A percentile compares a stretch with the other conserved stretches of the same genome.
Conservation (phyloP, 2,888 invertebrate species). For the Drepanosiphum platanoidis region DNA sequence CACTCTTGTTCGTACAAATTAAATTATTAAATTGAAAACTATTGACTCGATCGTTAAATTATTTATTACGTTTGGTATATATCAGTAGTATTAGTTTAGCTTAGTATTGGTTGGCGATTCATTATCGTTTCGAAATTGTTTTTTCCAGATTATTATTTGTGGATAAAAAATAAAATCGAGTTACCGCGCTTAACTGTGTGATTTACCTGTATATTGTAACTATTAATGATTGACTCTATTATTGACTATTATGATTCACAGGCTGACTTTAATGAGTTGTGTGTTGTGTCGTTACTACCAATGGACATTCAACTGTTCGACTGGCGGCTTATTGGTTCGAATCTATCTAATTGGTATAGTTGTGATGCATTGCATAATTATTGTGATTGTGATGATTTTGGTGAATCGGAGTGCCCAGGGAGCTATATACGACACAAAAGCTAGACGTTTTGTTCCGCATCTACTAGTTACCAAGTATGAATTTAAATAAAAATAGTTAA, state of each 20-base stretch:
- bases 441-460: constrained; percentile 77
- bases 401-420: constrained; percentile 81
- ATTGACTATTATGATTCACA: constrained; percentile 66
- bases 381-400: constrained; percentile 74
- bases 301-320: constrained; percentile 76
- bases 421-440: constrained; percentile 79
- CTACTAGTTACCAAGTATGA: constrained; percentile 78
- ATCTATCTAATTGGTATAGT: constrained; percentile 79
- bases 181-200: too few species aligned
- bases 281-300: constrained; percentile 75
- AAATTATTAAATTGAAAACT: too few species aligned
- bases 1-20: too few species aligned
- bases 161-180: too few species aligned
- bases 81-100: too few species aligned
- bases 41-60: too few species aligned
- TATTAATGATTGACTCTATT: not conserved
- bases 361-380: constrained; percentile 73
- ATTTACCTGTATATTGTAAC: not conserved
- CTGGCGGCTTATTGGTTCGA: constrained; percentile 78
- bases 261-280: constrained; percentile 75
- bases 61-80: too few species aligned
- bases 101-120: too few species aligned
- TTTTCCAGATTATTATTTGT: too few species aligned
- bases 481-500: constrained; percentile 2
- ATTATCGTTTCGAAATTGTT: too few species aligned